A percentile compares a stretch with the other conserved stretches of the same genome.
Evolutionary conservation across 2,113 vertebrate genomes (phyloP).

Genomic region (Serinus canaria): DNA sequence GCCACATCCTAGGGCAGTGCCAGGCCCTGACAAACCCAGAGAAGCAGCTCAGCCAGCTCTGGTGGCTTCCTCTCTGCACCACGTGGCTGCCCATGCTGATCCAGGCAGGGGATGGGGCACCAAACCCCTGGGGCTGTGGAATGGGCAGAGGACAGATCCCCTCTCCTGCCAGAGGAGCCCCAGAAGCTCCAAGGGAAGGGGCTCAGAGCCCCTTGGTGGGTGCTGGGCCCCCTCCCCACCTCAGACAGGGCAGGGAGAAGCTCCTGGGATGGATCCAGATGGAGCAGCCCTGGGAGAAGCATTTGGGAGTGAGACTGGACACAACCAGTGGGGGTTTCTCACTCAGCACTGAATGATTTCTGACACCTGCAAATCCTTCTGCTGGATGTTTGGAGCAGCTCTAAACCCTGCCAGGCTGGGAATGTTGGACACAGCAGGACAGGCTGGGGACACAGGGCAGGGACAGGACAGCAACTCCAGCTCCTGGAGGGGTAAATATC

Average conservation of each 20-base stretch:
- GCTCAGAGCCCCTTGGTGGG: not conserved
- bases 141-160: not conserved
- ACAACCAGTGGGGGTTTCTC: not conserved
- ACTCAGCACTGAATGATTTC: not conserved
- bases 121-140: not conserved
- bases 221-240: not conserved
- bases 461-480: not conserved
- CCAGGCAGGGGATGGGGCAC: not conserved
- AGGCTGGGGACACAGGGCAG: not conserved
- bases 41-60: not conserved
- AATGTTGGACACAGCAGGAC: accelerated
- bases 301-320: too few species aligned
- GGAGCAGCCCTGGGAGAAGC: too few species aligned
- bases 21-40: not conserved
- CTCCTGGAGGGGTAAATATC: not conserved
- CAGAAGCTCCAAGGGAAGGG: not conserved
- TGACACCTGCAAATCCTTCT: not conserved
- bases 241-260: accelerated
- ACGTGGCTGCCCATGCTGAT: accelerated
- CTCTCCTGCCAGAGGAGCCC: not conserved
- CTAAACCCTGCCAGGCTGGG: not conserved
- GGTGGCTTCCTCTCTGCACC: not conserved
- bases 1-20: not conserved
- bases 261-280: too few species aligned
- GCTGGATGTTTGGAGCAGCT: not conserved